Base-by-base conservation (phyloP, 2,888 invertebrate genomes). In the Pterobdella sp. region DNA sequence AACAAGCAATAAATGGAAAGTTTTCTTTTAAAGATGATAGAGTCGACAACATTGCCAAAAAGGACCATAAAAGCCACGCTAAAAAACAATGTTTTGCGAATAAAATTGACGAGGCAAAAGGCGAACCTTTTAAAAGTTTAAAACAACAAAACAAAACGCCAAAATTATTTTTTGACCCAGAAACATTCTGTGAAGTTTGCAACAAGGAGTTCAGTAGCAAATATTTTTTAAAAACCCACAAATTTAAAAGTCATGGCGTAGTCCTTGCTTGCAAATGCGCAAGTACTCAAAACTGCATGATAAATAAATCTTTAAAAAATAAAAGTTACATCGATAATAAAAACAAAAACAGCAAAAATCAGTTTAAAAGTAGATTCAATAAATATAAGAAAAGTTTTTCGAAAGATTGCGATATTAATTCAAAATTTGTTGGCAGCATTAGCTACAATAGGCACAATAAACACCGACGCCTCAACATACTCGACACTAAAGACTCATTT, bases 161-260 rank as follows among this genome's bases (percentile, higher is more conserved):
- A n/a, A n/a, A n/a, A n/a, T n/a, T n/a, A n/a, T 81, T 81, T 63
- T 82, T 83, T 76, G 83, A 83, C 73, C 83, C 83, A n/a, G 82
- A 82, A 72, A 82, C 83, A 26, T 83, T 82, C 77, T 84, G 83
- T 76, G 82, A 82, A 76, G 81, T 98, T 78, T 98, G 98, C 85
- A 93, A 95, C 86, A 95, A 95, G 84, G 95, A 97, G 85, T 87
- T 98, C 72, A 96, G 96, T 87, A 95, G 94, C 85, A 96, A 97
- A 83, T 95, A 97, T 83, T 96, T 96, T 82, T 86, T 98, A 74
- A 89, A 94, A 76, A 95, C 95, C 32, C 98, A 98, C 86, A 96
- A 96, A 82, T 93, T 94, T 82, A 96, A 96, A 84, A 94, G 94
- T 42, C 98, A 98, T 83, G 96, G 96, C 29, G 93, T 98, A 42